phyloP scores from a whole-genome alignment of 2,888 invertebrate species.

The Cryptus viduatorius region DNA sequence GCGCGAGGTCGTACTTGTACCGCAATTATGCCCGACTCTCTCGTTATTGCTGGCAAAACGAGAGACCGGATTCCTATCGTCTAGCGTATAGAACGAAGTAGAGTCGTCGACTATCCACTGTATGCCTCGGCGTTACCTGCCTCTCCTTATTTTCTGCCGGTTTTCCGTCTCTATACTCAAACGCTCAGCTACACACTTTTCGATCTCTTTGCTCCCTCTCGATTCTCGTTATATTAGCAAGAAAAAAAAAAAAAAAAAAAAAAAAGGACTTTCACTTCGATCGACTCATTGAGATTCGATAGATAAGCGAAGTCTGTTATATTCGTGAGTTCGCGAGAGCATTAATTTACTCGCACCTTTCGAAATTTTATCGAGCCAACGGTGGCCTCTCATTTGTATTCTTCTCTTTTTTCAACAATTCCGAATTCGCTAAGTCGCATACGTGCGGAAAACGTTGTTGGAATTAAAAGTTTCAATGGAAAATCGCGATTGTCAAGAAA shows the following conservation, averaged over 20 bases:
- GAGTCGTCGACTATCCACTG: slow-evolving; percentile 49
- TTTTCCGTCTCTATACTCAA: slow-evolving; percentile 19
- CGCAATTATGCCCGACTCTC: slow-evolving; percentile 81
- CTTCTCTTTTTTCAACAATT: too few relatives aligned
- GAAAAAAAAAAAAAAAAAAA: slow-evolving; percentile 37
- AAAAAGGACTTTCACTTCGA: slow-evolving; percentile 56
- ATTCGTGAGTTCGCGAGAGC: slow-evolving; percentile 12
- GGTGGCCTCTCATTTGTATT: background rate
- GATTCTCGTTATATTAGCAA: slow-evolving; percentile 48
- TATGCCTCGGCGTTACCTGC: slow-evolving; percentile 50
- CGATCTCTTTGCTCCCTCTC: slow-evolving; percentile 42
- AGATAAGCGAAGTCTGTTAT: slow-evolving; percentile 38
- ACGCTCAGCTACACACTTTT: slow-evolving; percentile 15
- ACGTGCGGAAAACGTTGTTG: too few relatives aligned
- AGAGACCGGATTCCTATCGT: slow-evolving; percentile 69
- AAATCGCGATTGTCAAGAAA: too few relatives aligned
- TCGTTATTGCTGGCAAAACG: slow-evolving; percentile 81
- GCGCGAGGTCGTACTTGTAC: slow-evolving; percentile 84
- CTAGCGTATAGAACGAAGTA: slow-evolving; percentile 38
- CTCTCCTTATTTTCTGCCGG: slow-evolving; percentile 60
- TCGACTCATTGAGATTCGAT: slow-evolving; percentile 56
- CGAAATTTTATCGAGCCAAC: background rate
- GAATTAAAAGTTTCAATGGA: too few relatives aligned
- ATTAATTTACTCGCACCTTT: slow-evolving; percentile 16
- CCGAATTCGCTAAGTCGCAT: too few relatives aligned